These are phyloP conservation scores for Caenorhabditis imperialis DNA, from an alignment of 2,888 invertebrate genomes.

Conservation along the genomic window DNA sequence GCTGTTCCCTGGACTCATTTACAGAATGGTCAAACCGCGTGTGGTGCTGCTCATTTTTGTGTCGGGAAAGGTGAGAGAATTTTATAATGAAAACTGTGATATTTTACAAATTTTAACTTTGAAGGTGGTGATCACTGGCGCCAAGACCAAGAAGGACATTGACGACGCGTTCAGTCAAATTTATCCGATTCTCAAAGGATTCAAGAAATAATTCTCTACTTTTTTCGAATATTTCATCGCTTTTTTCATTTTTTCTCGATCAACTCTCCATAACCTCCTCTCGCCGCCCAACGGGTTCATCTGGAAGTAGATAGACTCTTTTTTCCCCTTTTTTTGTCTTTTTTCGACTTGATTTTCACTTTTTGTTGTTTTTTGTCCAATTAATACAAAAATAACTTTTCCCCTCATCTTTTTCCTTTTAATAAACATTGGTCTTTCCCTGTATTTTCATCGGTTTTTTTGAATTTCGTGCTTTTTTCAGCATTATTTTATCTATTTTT, in stretches of 20 bases:
- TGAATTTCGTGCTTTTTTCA: too few relatives aligned
- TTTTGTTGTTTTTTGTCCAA: neutral
- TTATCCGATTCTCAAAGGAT: slow-evolving; percentile 93
- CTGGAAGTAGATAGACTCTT: too few relatives aligned
- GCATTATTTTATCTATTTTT: too few relatives aligned
- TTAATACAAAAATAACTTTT: neutral
- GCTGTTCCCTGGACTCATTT: slow-evolving; percentile 97
- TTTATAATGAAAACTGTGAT: neutral
- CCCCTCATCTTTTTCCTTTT: too few relatives aligned
- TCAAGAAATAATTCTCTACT: slow-evolving; percentile 83
- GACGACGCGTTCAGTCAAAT: slow-evolving; percentile 94
- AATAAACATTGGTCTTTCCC: too few relatives aligned
- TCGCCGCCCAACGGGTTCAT: too few relatives aligned
- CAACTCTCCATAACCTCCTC: neutral
- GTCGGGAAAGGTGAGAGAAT: slow-evolving; percentile 88
- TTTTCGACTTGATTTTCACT: neutral
- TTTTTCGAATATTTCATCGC: neutral
- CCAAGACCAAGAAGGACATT: slow-evolving; percentile 91
- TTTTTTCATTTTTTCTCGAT: neutral
- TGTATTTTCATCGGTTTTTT: too few relatives aligned
- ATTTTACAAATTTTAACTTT: slow-evolving; percentile 19
- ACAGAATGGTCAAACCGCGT: slow-evolving; percentile 90
- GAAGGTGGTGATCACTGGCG: slow-evolving; percentile 88
- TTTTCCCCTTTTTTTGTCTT: neutral
- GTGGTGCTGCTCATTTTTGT: slow-evolving; percentile 97